A percentile compares a stretch with the other conserved stretches of the same genome.
Conservation (phyloP, 2,797 vertebrate genomes). For the Peromyscus aztecus region DNA sequence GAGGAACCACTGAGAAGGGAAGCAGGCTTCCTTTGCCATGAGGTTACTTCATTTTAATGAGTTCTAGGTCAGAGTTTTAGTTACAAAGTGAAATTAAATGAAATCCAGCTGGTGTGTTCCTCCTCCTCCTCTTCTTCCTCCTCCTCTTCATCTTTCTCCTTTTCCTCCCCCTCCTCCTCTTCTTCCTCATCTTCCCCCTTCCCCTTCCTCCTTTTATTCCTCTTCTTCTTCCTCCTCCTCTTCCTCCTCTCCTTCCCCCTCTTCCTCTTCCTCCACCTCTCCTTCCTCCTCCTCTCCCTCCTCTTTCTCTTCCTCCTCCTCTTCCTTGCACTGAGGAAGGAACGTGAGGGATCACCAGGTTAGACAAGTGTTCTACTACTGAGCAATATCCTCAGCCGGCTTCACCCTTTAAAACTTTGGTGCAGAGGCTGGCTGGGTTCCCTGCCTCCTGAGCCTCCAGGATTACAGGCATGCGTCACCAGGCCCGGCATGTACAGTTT, state of each 20-base stretch:
- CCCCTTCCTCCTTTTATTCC: rapidly evolving
- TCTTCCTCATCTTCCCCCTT: neutral
- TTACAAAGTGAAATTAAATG: conserved; percentile 34
- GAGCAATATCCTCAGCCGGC: neutral
- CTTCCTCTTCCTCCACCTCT: neutral
- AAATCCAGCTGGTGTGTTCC: neutral
- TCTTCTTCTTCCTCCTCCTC: rapidly evolving
- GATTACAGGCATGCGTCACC: neutral
- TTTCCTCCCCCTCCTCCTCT: too few relatives aligned
- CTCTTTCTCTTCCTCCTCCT: neutral
- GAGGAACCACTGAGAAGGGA: neutral
- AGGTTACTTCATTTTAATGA: neutral
- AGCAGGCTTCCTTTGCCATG: neutral
- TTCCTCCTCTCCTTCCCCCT: rapidly evolving
- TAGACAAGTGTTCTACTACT: neutral
- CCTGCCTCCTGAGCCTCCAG: neutral
- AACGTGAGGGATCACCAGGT: neutral
- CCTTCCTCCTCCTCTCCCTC: rapidly evolving
- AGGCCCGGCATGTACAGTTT: neutral
- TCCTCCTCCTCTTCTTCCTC: neutral
- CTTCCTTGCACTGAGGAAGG: neutral
- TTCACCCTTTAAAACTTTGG: neutral
- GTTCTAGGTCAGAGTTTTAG: neutral
- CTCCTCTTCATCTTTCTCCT: neutral
- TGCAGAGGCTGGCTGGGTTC: neutral